Conservation (phyloP, 2,888 invertebrate species). For the Eristalinus aeneus region DNA sequence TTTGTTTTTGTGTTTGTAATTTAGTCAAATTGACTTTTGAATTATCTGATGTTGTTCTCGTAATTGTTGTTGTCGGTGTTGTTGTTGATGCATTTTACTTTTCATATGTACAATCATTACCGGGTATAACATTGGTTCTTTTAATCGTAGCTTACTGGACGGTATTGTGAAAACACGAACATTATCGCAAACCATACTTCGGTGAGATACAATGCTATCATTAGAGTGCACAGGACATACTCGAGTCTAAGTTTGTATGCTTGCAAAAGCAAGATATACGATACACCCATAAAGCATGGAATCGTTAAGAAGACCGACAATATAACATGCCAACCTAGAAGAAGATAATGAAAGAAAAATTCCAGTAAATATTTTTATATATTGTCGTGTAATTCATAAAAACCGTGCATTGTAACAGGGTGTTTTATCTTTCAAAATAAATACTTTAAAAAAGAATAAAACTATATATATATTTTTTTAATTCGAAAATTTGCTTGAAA, state of each 20-base stretch:
- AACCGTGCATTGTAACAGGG: too few relatives aligned
- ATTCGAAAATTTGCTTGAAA: too few relatives aligned
- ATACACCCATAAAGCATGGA: constrained; percentile 90
- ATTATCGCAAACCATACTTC: constrained; percentile 83
- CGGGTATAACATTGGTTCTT: constrained; percentile 10
- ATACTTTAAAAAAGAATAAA: too few relatives aligned
- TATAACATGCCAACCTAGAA: constrained; percentile 89
- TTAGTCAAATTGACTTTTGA: constrained; percentile 3
- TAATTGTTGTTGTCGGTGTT: constrained; percentile 22
- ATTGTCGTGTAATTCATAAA: too few relatives aligned
- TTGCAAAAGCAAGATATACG: constrained; percentile 94
- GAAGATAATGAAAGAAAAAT: constrained; percentile 36
- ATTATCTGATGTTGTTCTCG: constrained; percentile 4
- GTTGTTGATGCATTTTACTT: constrained; percentile 43
- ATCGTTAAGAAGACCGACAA: constrained; percentile 90
- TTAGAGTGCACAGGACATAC: constrained; percentile 92
- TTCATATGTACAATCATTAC: neutral
- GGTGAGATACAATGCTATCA: constrained; percentile 89
- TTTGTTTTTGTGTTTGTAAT: neutral
- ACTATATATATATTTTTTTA: too few relatives aligned
- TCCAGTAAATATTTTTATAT: too few relatives aligned
- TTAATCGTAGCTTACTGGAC: constrained; percentile 82
- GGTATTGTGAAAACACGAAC: constrained; percentile 84
- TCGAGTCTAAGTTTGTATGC: constrained; percentile 93
- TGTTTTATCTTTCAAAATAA: too few relatives aligned